A percentile compares a stretch with the other conserved stretches of the same genome.
Evolutionary conservation across 2,888 invertebrate species (phyloP).

Genomic region (Odontocerum albicorne): DNA sequence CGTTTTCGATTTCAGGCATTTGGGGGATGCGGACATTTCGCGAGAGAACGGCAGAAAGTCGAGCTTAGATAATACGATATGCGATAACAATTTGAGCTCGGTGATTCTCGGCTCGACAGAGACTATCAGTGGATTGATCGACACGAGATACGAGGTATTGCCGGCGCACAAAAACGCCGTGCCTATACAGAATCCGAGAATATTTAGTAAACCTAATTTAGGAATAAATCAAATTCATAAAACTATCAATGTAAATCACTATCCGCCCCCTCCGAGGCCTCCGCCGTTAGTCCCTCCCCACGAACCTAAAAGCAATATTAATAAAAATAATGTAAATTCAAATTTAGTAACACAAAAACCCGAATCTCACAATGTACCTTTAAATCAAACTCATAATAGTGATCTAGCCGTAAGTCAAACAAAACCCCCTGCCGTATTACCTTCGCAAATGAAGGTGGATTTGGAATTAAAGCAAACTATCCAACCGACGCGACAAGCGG

Average conservation of each 20-base stretch:
- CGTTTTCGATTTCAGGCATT: conserved; percentile 34
- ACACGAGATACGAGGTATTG: conserved; percentile 58
- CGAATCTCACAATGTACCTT: not conserved
- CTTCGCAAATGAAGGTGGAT: too few relatives aligned
- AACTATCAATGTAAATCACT: conserved; percentile 12
- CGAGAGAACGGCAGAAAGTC: conserved; percentile 26
- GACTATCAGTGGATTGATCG: conserved; percentile 71
- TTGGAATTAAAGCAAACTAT: too few relatives aligned
- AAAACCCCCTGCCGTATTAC: conserved; percentile 2
- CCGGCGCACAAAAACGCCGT: conserved; percentile 27
- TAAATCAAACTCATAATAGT: not conserved
- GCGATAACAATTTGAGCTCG: conserved; percentile 45
- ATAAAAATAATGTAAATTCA: conserved; percentile 9
- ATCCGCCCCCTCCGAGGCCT: conserved; percentile 23
- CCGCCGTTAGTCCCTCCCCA: conserved; percentile 19
- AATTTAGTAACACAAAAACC: conserved; percentile 5
- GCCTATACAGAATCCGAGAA: conserved; percentile 33
- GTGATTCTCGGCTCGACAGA: conserved; percentile 70
- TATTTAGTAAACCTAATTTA: conserved; percentile 30
- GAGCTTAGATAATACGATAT: conserved; percentile 19
- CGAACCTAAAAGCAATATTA: conserved; percentile 9
- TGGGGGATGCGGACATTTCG: conserved; percentile 21
- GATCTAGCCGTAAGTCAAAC: not conserved
- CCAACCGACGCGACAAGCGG: not conserved
- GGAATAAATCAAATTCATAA: conserved; percentile 3